Evolutionary conservation across 2,797 vertebrate genomes (phyloP).

Genomic region (Cossypha caffra): DNA sequence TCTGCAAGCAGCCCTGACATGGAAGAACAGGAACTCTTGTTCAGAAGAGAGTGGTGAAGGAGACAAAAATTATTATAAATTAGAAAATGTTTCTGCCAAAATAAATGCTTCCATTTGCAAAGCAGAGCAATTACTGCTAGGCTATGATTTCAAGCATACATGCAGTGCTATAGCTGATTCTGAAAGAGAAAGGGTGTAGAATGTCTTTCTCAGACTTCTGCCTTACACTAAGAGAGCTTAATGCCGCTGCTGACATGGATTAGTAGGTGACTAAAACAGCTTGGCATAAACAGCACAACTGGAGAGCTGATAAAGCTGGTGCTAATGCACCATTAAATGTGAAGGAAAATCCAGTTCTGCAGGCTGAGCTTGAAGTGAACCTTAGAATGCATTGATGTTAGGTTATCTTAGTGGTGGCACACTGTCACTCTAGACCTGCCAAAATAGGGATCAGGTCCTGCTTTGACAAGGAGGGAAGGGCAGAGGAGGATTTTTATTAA

Average conservation of each 20-base stretch:
- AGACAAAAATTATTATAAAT: neutral
- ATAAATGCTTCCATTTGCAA: neutral
- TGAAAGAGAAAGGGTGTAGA: neutral
- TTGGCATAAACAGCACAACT: neutral
- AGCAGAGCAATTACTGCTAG: neutral
- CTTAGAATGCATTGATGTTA: neutral
- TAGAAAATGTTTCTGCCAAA: slow-evolving; percentile 2
- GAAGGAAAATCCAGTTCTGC: slow-evolving; percentile 13
- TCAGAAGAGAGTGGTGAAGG: neutral
- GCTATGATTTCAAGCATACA: neutral
- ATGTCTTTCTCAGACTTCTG: neutral
- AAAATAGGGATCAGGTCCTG: neutral
- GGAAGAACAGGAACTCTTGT: neutral
- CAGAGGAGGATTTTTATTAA: neutral
- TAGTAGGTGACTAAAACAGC: slow-evolving; percentile 7
- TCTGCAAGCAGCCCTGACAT: neutral
- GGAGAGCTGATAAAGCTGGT: slow-evolving; percentile 7
- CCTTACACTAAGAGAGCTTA: neutral
- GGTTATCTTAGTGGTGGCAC: neutral
- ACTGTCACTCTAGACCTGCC: neutral
- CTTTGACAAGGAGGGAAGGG: neutral
- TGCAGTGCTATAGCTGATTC: neutral
- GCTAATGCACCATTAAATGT: slow-evolving; percentile 5
- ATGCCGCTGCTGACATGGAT: neutral
- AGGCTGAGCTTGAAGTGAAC: neutral